A percentile compares a stretch with the other conserved stretches of the same genome.
Conservation (phyloP, 1,140 invertebrate species). For the Orchestia grillus region DNA sequence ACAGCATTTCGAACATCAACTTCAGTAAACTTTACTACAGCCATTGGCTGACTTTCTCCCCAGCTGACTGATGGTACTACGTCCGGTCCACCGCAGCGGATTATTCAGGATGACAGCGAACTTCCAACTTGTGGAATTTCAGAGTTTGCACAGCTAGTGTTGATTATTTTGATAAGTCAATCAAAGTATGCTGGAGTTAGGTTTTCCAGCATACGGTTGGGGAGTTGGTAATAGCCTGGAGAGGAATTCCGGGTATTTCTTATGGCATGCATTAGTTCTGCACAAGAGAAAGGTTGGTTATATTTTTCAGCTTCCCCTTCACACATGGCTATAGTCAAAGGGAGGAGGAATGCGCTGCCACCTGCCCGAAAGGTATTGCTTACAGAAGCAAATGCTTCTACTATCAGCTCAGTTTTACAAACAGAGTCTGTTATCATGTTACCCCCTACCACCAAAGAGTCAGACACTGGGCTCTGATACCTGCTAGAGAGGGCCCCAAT, state of each 20-base stretch:
- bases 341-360: not conserved
- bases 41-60: too few species aligned
- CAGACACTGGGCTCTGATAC: not conserved
- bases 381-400: not conserved
- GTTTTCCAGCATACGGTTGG: not conserved
- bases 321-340: not conserved
- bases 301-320: not conserved
- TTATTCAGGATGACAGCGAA: too few species aligned
- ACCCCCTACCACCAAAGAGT: not conserved
- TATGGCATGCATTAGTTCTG: not conserved
- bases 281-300: not conserved
- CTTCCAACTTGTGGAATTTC: not conserved
- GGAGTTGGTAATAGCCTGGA: not conserved
- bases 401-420: not conserved
- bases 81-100: too few species aligned
- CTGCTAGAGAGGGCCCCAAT: not conserved
- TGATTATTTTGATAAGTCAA: not conserved
- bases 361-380: not conserved
- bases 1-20: too few species aligned
- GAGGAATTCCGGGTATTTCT: not conserved
- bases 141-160: not conserved
- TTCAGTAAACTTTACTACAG: too few species aligned
- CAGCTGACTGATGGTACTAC: too few species aligned
- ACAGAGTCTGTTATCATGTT: not conserved
- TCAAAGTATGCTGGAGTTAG: not conserved